Conservation (phyloP, 2,113 vertebrate genomes). For the Vireo altiloquus region DNA sequence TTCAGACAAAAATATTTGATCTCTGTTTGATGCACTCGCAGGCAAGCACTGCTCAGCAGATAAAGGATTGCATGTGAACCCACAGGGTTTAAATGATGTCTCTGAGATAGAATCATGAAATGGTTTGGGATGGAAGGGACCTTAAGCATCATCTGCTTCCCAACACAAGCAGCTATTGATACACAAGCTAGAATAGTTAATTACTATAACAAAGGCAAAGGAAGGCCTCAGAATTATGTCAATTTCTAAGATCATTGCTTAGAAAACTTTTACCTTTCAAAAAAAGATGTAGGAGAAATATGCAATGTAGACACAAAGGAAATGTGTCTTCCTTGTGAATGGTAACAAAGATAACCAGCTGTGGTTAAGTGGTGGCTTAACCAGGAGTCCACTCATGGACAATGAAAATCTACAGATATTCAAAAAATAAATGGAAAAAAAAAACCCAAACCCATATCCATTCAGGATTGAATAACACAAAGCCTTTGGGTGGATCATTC, state of each 20-base stretch:
- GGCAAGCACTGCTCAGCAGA: neutral
- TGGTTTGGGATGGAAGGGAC: neutral
- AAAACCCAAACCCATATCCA: neutral
- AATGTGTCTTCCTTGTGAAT: neutral
- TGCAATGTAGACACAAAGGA: neutral
- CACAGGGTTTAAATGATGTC: neutral
- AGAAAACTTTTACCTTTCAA: neutral
- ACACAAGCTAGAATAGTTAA: accelerated
- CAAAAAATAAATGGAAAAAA: neutral
- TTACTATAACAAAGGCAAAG: neutral
- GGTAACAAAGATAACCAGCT: neutral
- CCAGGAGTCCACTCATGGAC: neutral
- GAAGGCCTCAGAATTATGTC: neutral
- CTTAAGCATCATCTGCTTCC: neutral
- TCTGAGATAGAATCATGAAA: neutral
- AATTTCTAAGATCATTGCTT: neutral
- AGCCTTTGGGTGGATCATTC: neutral
- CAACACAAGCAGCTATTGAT: neutral
- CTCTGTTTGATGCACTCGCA: neutral
- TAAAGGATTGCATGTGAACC: neutral
- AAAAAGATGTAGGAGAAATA: neutral
- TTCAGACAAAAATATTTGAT: neutral
- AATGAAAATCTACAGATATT: neutral
- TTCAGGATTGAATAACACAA: neutral
- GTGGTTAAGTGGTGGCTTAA: neutral